Base-by-base conservation (phyloP, 2,888 invertebrate genomes). In the Bhutanitis thaidina region DNA sequence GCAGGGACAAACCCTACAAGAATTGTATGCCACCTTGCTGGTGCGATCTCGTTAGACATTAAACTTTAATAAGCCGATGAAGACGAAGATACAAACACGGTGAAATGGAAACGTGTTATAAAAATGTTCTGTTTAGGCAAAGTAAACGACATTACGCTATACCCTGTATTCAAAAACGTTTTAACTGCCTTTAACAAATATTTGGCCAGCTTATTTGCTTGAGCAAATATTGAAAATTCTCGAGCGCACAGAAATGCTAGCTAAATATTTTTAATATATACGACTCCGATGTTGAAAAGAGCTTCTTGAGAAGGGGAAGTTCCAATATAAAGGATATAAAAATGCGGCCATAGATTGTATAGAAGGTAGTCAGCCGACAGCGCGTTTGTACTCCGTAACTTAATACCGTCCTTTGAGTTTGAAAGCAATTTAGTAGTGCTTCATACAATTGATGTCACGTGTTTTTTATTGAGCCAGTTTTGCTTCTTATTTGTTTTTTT, bases 231-330 rank as follows among this genome's bases (percentile, higher is more conserved):
- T 53, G 53, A 53, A 55, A 59, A 53, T 56, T 49, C 53, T 44
- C 52, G 35, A 53, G 54, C 57, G 52, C 50, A 59, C 54, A 60
- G 65, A 64, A 67, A 62, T 61, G 64, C 65, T 61, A 60, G 59
- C 57, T 57, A 69, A 71, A 69, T 68, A 68, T 72, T 75, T 71
- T 76, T 74, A 76, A 75, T 77, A 74, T 69, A 69, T 67, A 58
- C 59, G 55, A 59, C 59, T 65, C 69, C 43, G 71, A 68, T 39
- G 71, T 71, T 68, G 67, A 69, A 68, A 58, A 61, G 57, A 57
- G 60, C 65, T 64, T 66, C 65, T 71, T 69, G 66, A 65, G 69
- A 64, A 70, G 69, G 68, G 73, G 69, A 71, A 71, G 64, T 69
- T 72, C 59, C 64, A 67, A 63, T 66, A 69, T 70, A 66, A 72